These are phyloP conservation scores for Corythucha ciliata DNA, from an alignment of 2,888 invertebrate species.

Conservation along the genomic window DNA sequence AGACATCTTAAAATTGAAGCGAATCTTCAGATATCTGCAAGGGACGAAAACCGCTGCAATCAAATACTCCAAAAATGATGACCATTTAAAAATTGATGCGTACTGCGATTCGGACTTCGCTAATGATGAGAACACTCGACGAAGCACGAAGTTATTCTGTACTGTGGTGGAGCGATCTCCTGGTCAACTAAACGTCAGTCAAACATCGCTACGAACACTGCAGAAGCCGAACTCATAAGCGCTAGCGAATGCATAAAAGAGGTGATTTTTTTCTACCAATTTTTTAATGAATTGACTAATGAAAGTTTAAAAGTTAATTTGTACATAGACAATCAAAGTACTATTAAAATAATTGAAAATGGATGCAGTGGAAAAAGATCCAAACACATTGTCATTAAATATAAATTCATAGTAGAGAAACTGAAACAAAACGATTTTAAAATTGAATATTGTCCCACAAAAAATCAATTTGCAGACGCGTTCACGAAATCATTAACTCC, in stretches of 20 bases:
- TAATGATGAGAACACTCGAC: conserved; percentile 15
- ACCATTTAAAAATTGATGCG: conserved; percentile 11
- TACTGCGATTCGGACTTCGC: conserved; percentile 30
- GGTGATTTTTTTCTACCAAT: conserved; percentile 31
- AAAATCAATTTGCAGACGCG: conserved; percentile 30
- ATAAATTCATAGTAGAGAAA: conserved; percentile 24
- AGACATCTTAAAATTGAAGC: conserved; percentile 28
- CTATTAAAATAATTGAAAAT: conserved; percentile 29
- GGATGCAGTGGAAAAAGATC: conserved; percentile 22
- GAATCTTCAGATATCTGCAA: conserved; percentile 28
- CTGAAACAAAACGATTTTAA: conserved; percentile 14
- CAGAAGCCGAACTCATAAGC: conserved; percentile 28
- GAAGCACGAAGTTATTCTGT: conserved; percentile 20
- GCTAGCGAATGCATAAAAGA: conserved; percentile 32
- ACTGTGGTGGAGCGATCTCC: conserved; percentile 32
- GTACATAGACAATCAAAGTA: conserved; percentile 30
- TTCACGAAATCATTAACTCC: conserved; percentile 31
- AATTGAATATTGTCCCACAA: conserved; percentile 26
- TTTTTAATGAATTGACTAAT: conserved; percentile 28
- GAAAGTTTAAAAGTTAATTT: conserved; percentile 12
- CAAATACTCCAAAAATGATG: conserved; percentile 8
- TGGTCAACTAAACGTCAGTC: conserved; percentile 28
- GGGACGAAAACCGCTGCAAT: conserved; percentile 25
- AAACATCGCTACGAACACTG: conserved; percentile 4
- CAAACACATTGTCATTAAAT: conserved; percentile 32